phyloP scores from a whole-genome alignment of 2,888 invertebrate genomes.

The Caenorhabditis auriculariae region DNA sequence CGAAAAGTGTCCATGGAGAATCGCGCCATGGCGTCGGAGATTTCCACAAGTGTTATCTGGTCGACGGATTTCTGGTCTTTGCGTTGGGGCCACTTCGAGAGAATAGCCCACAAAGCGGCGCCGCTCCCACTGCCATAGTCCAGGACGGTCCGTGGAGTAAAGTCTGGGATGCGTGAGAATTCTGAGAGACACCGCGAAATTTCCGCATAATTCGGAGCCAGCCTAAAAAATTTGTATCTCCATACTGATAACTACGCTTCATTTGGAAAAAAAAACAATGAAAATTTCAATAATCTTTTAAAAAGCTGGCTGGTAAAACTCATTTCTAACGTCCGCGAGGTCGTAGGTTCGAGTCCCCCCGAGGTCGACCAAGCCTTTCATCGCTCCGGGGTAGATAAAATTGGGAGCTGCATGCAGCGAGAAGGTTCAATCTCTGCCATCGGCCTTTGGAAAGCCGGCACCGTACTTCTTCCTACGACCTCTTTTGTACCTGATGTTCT shows the following conservation, averaged over 20 bases:
- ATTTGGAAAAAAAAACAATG: too few relatives aligned
- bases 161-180: conserved; percentile 67
- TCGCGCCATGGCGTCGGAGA: conserved; percentile 80
- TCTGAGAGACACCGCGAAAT: conserved; percentile 51
- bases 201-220: conserved; percentile 58
- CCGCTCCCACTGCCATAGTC: conserved; percentile 92
- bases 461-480: too few relatives aligned
- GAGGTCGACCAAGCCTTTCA: too few relatives aligned
- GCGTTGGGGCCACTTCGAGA: conserved; percentile 70
- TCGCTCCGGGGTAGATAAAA: too few relatives aligned
- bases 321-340: too few relatives aligned
- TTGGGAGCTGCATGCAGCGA: too few relatives aligned
- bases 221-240: conserved; percentile 15
- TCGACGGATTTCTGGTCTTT: conserved; percentile 68
- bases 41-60: conserved; percentile 85
- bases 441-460: too few relatives aligned
- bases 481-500: neutral
- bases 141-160: conserved; percentile 77
- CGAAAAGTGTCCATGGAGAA: conserved; percentile 66
- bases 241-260: neutral
- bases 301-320: too few relatives aligned
- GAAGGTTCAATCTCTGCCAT: too few relatives aligned
- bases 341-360: too few relatives aligned
- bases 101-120: conserved; percentile 76
- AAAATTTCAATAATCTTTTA: neutral